Conservation (phyloP, 1,140 invertebrate genomes). For the Drosophila trapezifrons region DNA sequence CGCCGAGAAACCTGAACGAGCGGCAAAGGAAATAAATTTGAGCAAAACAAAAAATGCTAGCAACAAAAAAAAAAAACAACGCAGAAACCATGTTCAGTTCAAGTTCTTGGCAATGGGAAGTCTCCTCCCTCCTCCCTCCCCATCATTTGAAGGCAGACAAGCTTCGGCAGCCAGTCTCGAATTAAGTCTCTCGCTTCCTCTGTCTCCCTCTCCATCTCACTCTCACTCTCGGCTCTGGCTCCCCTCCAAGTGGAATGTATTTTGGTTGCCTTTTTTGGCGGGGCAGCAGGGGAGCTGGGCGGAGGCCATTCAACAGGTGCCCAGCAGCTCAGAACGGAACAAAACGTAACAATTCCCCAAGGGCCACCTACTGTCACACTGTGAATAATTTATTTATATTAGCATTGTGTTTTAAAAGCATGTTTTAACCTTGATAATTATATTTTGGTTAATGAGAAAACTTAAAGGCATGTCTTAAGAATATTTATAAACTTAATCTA, state of each 20-base stretch:
- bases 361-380: constrained; percentile 5
- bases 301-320: constrained; percentile 44
- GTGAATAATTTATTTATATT: background rate
- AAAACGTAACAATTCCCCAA: constrained; percentile 28
- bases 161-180: constrained; percentile 57
- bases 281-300: background rate
- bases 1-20: constrained; percentile 40
- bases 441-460: no score
- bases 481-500: background rate
- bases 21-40: constrained; percentile 18
- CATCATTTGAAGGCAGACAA: constrained; percentile 52
- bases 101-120: constrained; percentile 73
- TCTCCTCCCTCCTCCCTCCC: constrained; percentile 18
- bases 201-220: constrained; percentile 4
- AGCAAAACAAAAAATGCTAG: constrained; percentile 25
- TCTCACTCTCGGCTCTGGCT: constrained; percentile 1
- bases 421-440: no score
- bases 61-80: constrained; percentile 23
- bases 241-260: constrained; percentile 5
- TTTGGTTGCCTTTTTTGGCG: constrained; percentile 26
- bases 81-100: constrained; percentile 55
- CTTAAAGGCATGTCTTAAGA: background rate
- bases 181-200: constrained; percentile 8
- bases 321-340: constrained; percentile 39
- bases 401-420: background rate